phyloP scores from a whole-genome alignment of 2,113 vertebrate species.

The Oryzias woworae region DNA sequence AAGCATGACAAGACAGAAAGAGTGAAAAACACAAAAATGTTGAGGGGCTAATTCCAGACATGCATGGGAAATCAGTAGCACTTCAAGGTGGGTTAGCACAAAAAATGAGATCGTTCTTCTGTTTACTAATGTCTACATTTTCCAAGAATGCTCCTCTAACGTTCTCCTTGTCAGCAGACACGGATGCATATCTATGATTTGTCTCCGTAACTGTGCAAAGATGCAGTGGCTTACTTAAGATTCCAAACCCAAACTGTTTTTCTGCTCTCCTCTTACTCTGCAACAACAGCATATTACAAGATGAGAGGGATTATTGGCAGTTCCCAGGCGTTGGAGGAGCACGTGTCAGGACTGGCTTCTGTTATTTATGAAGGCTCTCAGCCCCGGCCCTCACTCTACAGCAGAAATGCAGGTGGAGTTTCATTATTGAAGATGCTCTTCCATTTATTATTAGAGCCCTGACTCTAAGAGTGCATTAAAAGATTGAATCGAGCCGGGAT shows the following conservation, averaged over 20 bases:
- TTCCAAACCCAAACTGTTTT: conserved; percentile 37
- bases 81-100: not conserved
- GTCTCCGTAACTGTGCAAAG: conserved; percentile 31
- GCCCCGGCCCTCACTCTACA: conserved; percentile 55
- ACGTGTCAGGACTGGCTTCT: conserved; percentile 61
- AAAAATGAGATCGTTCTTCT: too few relatives aligned
- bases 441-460: conserved; percentile 75
- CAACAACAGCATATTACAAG: conserved; percentile 52
- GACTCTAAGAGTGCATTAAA: conserved; percentile 75
- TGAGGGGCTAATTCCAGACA: not conserved
- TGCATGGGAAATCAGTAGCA: too few relatives aligned
- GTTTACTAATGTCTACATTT: conserved; percentile 15
- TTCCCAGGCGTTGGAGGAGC: conserved; percentile 61
- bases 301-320: conserved; percentile 69
- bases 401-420: conserved; percentile 68
- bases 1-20: not conserved
- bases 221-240: conserved; percentile 46
- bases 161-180: conserved; percentile 13
- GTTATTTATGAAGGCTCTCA: conserved; percentile 72
- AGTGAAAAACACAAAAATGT: not conserved
- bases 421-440: conserved; percentile 75
- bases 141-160: not conserved
- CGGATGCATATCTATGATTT: conserved; percentile 22
- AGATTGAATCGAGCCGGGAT: conserved; percentile 65
- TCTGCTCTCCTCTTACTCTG: conserved; percentile 16